Evolutionary conservation across 1,140 invertebrate genomes (phyloP), one percentile per base, ranked within the genome.

Genomic region (Drosophila auraria): DNA sequence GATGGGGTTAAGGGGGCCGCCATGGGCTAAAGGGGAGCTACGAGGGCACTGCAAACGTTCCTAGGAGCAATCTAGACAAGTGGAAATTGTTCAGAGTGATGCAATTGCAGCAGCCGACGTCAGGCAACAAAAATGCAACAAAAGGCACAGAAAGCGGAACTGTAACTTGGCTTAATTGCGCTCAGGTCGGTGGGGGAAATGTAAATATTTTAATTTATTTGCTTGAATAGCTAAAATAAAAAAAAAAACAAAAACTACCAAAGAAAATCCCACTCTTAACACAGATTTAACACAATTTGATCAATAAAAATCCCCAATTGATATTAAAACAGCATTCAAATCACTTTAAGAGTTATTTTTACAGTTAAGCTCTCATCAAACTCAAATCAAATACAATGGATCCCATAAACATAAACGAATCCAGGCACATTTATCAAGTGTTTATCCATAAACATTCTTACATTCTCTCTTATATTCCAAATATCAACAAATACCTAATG

Each of bases 51-150:
- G 33, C 51, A 50, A 59, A 23, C 45, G 54, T 47, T 77, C 73
- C 51, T 33, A 44, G 54, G 50, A 51, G 68, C 54, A 72, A 73
- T 73, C 54, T 72, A 72, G 68, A 73, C 70, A 60, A 73, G 69
- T 73, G 71, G 68, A 73, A 73, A 73, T 61, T 73, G 68, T 51
- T 72, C 38, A 20, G 70, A 73, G 50, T 73, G 66, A 73, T 73
- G 70, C 70, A 73, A 73, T 69, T 73, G 68, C 65, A 68, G 44
- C 71, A 8, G 54, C 71, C 20, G 45, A 71, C 68, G 70, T 72
- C 70, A 73, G 57, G n/a, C 49, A 66, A 36, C 38, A 71, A 68
- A 23, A 56, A 38, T 42, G 27, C 50, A 61, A 61, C 38, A 72
- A 53, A 72, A 50, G 70, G 33, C 68, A 45, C 68, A 50, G 25